Evolutionary conservation across 2,113 vertebrate species (phyloP).

Genomic region (Rostratula benghalensis): DNA sequence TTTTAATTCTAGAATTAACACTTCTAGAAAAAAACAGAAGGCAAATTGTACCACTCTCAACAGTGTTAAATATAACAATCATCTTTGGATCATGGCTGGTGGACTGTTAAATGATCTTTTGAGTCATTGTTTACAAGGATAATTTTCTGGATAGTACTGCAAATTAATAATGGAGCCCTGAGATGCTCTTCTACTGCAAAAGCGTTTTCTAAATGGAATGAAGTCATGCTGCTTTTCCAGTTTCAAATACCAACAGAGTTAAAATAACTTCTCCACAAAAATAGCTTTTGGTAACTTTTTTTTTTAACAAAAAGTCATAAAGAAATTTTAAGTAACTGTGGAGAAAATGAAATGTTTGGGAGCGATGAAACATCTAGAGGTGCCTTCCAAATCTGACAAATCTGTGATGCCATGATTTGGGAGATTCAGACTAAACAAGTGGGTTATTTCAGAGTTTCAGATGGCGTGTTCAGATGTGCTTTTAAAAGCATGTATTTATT

Average conservation of each 20-base stretch:
- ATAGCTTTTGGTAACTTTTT: not conserved
- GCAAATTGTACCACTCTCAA: not conserved
- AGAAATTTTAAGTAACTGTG: not conserved
- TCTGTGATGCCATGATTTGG: not conserved
- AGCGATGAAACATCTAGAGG: not conserved
- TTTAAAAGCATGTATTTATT: not conserved
- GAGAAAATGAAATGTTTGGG: not conserved
- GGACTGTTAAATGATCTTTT: not conserved
- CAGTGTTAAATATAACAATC: not conserved
- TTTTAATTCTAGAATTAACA: not conserved
- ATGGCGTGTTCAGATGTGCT: not conserved
- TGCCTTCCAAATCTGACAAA: no score
- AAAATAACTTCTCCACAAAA: not conserved
- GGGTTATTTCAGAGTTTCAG: not conserved
- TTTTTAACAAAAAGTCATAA: accelerated
- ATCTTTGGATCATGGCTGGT: not conserved
- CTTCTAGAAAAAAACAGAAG: not conserved
- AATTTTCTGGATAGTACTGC: not conserved
- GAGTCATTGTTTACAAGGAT: not conserved
- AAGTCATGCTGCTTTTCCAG: not conserved
- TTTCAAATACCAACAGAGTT: not conserved
- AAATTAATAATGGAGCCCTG: not conserved
- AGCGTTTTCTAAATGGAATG: not conserved
- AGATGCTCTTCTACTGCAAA: not conserved
- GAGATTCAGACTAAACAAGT: not conserved